Evolutionary conservation across 2,113 vertebrate species (phyloP), one percentile per base, ranked within the genome.

Genomic region (Lichenostomus cassidix): DNA sequence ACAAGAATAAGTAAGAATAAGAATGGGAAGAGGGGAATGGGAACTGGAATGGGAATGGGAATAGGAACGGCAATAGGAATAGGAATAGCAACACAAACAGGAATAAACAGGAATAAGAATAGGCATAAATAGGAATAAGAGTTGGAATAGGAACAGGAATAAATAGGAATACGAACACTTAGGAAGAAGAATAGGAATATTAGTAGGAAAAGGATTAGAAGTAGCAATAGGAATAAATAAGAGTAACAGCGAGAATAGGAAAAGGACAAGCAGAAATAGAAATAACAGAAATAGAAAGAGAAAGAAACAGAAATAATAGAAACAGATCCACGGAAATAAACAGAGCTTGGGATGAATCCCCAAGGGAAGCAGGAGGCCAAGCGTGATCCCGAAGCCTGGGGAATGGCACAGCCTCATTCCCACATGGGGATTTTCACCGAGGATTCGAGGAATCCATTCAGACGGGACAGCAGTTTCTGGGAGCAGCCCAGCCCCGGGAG

Each of bases 271-370:
- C 9, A 44, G 15, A 37, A 67, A 64, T 19, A 35, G 41, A 49
- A 68, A 33, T 9, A 31, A 49, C 8, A 81, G 35, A 50, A 62
- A 29, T 3, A 64, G 23, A n/a, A 75, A 42, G 7, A 31, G 25
- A 73, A 37, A n/a, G 11, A 39, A 39, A 35, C 1, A 25, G 28
- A 31, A 76, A 50, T 11, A 28, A 35, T 37, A 37, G 53, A 14
- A 24, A 44, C 21, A 69, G 44, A n/a, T 7, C 1, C 4, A 9
- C 46, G 41, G 17, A 27, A 85, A 56, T 17, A 5, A 25, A 6
- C 5, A 9, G 53, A 16, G 3, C 15, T 41, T 1, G 2, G 5
- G 35, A 0, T 5, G 17, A 7, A 3, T 9, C 31, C 39, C 44
- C 11, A 8, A 14, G 76, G 49, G 49, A 18, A 81, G 74, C 41